phyloP scores from a whole-genome alignment of 1,140 invertebrate genomes.

The Saccostrea cuccullata region DNA sequence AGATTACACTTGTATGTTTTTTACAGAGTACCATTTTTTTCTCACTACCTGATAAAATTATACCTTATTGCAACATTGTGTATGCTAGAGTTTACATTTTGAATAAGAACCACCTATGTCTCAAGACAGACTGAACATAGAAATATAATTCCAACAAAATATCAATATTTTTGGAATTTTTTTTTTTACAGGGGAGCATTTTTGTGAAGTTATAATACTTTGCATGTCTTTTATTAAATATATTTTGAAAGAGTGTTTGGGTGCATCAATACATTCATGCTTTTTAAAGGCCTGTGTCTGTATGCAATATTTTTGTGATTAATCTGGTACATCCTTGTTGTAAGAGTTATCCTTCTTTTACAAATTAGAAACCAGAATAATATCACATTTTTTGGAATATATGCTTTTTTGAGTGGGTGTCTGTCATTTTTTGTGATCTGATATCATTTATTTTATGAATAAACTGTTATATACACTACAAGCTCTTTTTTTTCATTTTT shows the following conservation, averaged over 20 bases:
- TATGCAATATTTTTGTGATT: slow-evolving; percentile 31
- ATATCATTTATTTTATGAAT: slow-evolving; percentile 37
- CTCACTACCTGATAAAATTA: too few species aligned
- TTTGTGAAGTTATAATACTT: neutral
- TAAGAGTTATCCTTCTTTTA: slow-evolving; percentile 3
- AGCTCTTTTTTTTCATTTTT: too few species aligned
- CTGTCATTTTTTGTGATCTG: slow-evolving; percentile 32
- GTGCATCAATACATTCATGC: slow-evolving; percentile 26
- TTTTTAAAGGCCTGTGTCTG: slow-evolving; percentile 28
- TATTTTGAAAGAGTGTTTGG: slow-evolving; percentile 20
- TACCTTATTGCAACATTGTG: too few species aligned
- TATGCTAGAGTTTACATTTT: neutral
- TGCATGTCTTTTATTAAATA: neutral
- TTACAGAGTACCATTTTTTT: too few species aligned
- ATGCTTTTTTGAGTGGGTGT: slow-evolving; percentile 30
- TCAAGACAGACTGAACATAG: neutral
- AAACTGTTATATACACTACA: slow-evolving; percentile 2
- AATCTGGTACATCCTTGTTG: neutral
- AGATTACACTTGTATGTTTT: too few species aligned
- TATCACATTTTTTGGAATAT: slow-evolving; percentile 18
- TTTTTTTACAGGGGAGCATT: slow-evolving; percentile 1
- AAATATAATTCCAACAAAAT: neutral
- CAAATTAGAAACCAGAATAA: slow-evolving; percentile 1
- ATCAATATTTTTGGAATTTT: slow-evolving; percentile 18
- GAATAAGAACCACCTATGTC: neutral